Evolutionary conservation across 2,888 invertebrate genomes (phyloP), one percentile per base, ranked within the genome.

Genomic region (Acholoe squamosa): DNA sequence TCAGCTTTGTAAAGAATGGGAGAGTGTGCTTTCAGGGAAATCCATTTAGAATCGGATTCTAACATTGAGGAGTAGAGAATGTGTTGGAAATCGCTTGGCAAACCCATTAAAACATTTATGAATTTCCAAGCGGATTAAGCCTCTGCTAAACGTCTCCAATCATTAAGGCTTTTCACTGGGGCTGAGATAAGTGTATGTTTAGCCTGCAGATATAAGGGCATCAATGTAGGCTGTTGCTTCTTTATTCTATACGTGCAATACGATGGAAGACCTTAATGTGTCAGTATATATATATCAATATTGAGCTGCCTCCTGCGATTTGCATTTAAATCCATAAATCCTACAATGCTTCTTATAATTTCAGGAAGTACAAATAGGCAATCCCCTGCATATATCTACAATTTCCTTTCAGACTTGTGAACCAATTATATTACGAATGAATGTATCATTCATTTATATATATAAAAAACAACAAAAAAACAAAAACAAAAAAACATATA

Each of bases 41-140:
- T 71, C 71, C 71, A 71, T 71, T 71, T 71, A 28, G 71, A 71
- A 71, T 71, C 31, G 71, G 71, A 61, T 71, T 61, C 61, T n/a
- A n/a, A 3, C 61, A n/a, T n/a, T 71, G 71, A 25, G 25, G 71
- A 14, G 7, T 28, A 28, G 71, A 14, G 71, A 71, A 61, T 71
- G 14, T 71, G 71, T 71, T 71, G 19, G 71, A 71, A 71, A 71
- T 28, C 28, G 28, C 25, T 25, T 22, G n/a, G n/a, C 25, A 25
- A 71, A 71, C 71, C 71, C 25, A 25, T 71, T 28, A 71, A 71
- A 71, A 1, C 25, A 28, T 25, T 71, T 71, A 7, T 28, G 71
- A 71, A n/a, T n/a, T 71, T 71, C 28, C 14, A 28, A 71, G 31
- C 31, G 16, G 71, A 71, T 71, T 71, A 71, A 25, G 25, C 31